Conservation (phyloP, 2,113 vertebrate species). For the Andinoacara biseriatus region DNA sequence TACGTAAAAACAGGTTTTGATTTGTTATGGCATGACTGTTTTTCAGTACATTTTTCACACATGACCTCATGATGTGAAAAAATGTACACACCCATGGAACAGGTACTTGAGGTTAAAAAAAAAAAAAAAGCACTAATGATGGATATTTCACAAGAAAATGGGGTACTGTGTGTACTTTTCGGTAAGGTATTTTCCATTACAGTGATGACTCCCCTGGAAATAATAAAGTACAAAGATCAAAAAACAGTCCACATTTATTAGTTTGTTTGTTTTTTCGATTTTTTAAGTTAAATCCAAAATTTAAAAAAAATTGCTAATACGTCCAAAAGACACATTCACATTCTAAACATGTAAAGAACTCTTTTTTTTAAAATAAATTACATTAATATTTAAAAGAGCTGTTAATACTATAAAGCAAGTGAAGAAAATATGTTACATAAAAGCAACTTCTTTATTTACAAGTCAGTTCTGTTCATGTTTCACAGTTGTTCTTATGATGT, state of each 20-base stretch:
- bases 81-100: constrained; percentile 89
- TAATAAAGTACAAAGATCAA: background rate
- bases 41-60: constrained; percentile 95
- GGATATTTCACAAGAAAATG: constrained; percentile 51
- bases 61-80: constrained; percentile 86
- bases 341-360: constrained; percentile 5
- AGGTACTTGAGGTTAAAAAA: constrained; percentile 79
- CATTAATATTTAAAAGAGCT: constrained; percentile 6
- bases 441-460: background rate
- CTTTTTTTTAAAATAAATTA: background rate
- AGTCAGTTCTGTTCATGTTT: background rate
- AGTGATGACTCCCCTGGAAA: background rate
- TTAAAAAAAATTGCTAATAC: no score
- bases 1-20: constrained; percentile 91
- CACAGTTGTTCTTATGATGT: constrained; percentile 11
- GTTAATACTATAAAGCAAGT: background rate
- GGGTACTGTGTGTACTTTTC: constrained; percentile 1
- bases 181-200: constrained; percentile 45
- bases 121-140: background rate
- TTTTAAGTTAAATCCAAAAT: background rate
- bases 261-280: background rate
- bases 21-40: constrained; percentile 94
- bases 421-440: background rate
- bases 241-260: background rate
- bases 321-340: background rate